Evolutionary conservation across 2,113 vertebrate species (phyloP).

Genomic region (Prietella phreatophila): DNA sequence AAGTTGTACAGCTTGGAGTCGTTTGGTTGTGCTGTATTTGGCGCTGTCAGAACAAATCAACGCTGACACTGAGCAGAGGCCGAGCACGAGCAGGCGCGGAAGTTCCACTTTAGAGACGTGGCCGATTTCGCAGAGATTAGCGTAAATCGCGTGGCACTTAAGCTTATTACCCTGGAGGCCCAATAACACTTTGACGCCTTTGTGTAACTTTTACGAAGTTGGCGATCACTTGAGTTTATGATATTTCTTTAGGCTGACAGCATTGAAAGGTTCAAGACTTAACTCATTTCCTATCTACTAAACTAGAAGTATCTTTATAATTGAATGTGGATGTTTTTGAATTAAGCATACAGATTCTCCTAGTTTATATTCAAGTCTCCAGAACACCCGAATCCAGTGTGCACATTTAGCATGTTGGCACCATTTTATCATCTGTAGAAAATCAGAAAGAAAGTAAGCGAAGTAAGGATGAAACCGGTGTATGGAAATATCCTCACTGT

Average conservation of each 20-base stretch:
- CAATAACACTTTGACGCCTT: constrained; percentile 72
- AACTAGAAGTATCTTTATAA: not conserved
- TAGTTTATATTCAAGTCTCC: not conserved
- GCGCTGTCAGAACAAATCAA: constrained; percentile 72
- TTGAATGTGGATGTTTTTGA: not conserved
- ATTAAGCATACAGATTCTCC: not conserved
- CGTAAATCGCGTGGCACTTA: constrained; percentile 74
- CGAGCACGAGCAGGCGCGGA: constrained; percentile 58
- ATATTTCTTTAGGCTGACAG: constrained; percentile 42
- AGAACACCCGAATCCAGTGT: not conserved
- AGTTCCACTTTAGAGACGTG: constrained; percentile 68
- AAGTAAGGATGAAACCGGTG: not conserved
- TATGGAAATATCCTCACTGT: not conserved
- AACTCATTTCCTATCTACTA: constrained; percentile 45
- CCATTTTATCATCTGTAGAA: not conserved
- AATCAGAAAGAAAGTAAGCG: not conserved
- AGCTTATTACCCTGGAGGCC: constrained; percentile 69
- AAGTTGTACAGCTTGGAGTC: constrained; percentile 47
- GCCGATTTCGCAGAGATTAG: constrained; percentile 76
- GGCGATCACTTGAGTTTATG: constrained; percentile 60
- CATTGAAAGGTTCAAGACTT: constrained; percentile 45
- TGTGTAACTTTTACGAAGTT: constrained; percentile 58
- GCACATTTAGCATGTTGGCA: not conserved
- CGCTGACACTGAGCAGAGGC: constrained; percentile 69
- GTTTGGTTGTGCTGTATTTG: constrained; percentile 62